Conservation (phyloP, 30 jellyfish, hydroid and myxozoan genomes). For the Chrysaora quinquecirrha region DNA sequence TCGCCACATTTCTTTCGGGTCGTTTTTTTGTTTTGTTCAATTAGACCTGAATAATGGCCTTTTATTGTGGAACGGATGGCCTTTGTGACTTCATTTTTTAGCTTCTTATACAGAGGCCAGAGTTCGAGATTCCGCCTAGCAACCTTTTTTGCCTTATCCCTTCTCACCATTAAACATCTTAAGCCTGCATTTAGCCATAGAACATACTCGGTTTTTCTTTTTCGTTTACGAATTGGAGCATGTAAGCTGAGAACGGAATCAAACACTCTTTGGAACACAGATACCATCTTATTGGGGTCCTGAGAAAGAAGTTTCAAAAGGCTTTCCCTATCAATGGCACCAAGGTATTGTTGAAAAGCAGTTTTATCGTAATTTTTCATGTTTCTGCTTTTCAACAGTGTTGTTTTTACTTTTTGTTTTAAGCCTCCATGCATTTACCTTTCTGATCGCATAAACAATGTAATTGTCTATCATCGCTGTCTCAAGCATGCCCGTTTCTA, state of each 20-base stretch:
- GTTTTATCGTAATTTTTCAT: too few relatives aligned
- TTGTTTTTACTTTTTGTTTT: slow-evolving; percentile 4
- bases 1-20: slow-evolving; percentile 12
- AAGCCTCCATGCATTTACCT: slow-evolving; percentile 21
- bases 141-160: slow-evolving; percentile 15
- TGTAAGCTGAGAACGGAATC: slow-evolving; percentile 6
- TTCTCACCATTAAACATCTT: slow-evolving; percentile 8
- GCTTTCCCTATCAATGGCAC: neutral
- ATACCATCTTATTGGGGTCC: too few relatives aligned
- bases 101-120: slow-evolving; percentile 19
- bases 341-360: neutral
- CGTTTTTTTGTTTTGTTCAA: slow-evolving; percentile 6
- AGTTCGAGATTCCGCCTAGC: neutral
- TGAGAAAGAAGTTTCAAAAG: neutral
- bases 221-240: slow-evolving; percentile 16
- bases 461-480: neutral
- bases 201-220: neutral
- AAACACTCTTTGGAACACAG: neutral
- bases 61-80: neutral
- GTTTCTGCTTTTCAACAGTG: neutral
- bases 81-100: slow-evolving; percentile 11
- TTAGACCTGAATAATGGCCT: neutral
- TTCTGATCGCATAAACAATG: slow-evolving; percentile 18
- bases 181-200: slow-evolving; percentile 4
- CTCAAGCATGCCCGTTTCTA: too few relatives aligned